phyloP scores from a whole-genome alignment of 2,888 invertebrate species.

The Dermolepida albohirtum region DNA sequence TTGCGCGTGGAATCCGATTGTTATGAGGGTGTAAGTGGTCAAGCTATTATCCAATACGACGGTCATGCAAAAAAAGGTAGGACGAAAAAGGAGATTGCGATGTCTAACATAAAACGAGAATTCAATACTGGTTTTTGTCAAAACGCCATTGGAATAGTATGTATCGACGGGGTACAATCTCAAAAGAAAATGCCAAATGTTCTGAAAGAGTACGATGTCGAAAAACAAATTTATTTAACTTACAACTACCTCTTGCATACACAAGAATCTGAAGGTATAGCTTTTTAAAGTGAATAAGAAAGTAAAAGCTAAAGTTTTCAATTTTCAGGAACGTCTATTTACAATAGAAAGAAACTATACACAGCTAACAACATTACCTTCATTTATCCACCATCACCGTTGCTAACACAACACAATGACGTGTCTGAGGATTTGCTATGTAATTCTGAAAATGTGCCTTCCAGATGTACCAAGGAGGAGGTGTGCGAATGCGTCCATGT shows the following conservation, averaged over 20 bases:
- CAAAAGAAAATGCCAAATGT: slow-evolving; percentile 68
- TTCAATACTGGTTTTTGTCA: slow-evolving; percentile 59
- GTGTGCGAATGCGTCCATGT: slow-evolving; percentile 81
- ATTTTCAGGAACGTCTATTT: background rate
- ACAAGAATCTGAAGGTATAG: slow-evolving; percentile 15
- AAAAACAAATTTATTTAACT: slow-evolving; percentile 74
- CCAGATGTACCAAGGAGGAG: slow-evolving; percentile 60
- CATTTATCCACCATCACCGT: slow-evolving; percentile 80
- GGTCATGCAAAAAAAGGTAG: slow-evolving; percentile 45
- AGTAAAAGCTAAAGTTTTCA: background rate
- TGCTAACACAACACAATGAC: slow-evolving; percentile 78
- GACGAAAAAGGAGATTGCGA: slow-evolving; percentile 46
- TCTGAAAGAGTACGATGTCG: slow-evolving; percentile 65
- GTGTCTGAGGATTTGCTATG: slow-evolving; percentile 70
- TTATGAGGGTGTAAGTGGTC: slow-evolving; percentile 68
- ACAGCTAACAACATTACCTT: slow-evolving; percentile 79
- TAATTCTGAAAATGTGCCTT: slow-evolving; percentile 58
- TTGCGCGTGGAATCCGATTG: slow-evolving; percentile 70
- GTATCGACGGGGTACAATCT: slow-evolving; percentile 71
- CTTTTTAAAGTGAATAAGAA: background rate
- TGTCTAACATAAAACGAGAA: slow-evolving; percentile 47
- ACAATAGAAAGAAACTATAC: slow-evolving; percentile 51
- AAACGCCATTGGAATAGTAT: slow-evolving; percentile 67
- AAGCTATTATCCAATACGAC: slow-evolving; percentile 68
- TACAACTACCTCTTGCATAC: slow-evolving; percentile 70